Base-by-base conservation (phyloP, 2,888 invertebrate species). In the Clivina fossor region DNA sequence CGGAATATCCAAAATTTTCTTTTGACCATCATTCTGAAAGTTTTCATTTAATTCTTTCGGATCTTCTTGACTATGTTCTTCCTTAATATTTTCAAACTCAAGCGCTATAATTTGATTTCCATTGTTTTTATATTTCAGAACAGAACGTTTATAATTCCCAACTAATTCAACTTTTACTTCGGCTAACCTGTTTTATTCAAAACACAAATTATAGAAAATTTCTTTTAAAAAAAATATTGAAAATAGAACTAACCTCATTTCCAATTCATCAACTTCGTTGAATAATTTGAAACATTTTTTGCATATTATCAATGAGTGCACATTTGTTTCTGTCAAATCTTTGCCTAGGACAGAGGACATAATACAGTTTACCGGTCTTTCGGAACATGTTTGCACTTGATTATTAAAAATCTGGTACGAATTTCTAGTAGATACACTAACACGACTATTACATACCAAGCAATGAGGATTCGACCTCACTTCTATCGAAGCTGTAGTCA, bases 221-320 rank as follows among this genome's bases (percentile, higher is more conserved):
- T 32, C 2, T 35, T 48, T 9, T n/a, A n/a, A 41, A n/a, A n/a
- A 41, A 20, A 3, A 13, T 19, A 16, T 26, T 2, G 9, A 11
- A 24, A 18, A 26, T 13, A 4, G 11, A 38, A 40, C 67, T 66
- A 60, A 78, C 75, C 74, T 74, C 16, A 69, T 72, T 66, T 81
- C 77, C 33, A 83, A 67, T 49, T 79, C 78, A 58, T 85, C 84
- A 61, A 81, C 80, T 71, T 87, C 85, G 15, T 79, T 74, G 43
- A 84, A 78, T 4, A 79, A 66, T 65, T 81, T 81, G 61, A 77
- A 80, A 68, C 88, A 89, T 63, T 84, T 85, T 66, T 81, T 83
- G 69, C 88, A 89, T 2, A 88, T 67, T 13, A 81, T 69, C 41
- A 73, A 73, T 0, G 81, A 78, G 57, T 83, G 82, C 1, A 77